A percentile compares a stretch with the other conserved stretches of the same genome.
Evolutionary conservation across 2,888 invertebrate species (phyloP).

Genomic region (Polymixis lichenea): DNA sequence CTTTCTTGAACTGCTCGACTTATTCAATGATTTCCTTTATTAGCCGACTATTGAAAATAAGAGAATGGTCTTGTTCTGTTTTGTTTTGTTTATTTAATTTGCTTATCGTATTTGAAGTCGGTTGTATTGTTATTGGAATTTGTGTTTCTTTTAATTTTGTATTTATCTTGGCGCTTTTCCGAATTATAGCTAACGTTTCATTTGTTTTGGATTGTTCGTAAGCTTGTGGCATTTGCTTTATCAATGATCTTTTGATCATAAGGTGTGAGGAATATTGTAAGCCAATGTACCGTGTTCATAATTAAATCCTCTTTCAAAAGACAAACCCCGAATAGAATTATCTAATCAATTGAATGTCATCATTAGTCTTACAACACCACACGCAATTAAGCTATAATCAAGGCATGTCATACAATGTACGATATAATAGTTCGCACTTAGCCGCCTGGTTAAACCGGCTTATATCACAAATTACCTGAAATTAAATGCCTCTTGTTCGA

Average conservation of each 20-base stretch:
- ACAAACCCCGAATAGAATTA: conserved; percentile 11
- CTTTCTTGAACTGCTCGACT: conserved; percentile 82
- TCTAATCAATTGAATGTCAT: conserved; percentile 25
- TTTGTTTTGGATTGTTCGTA: conserved; percentile 7
- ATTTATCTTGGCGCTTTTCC: conserved; percentile 21
- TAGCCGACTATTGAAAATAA: conserved; percentile 83
- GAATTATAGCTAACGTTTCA: background rate
- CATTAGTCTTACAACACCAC: conserved; percentile 27
- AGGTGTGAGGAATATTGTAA: background rate
- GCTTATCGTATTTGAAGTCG: conserved; percentile 62
- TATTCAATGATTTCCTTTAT: conserved; percentile 88
- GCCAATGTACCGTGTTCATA: background rate
- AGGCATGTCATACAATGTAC: conserved; percentile 20
- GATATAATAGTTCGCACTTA: conserved; percentile 46
- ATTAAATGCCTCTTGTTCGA: conserved; percentile 56
- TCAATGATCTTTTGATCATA: background rate
- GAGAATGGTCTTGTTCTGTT: conserved; percentile 76
- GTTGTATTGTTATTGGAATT: conserved; percentile 51
- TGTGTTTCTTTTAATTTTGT: conserved; percentile 35
- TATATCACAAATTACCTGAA: conserved; percentile 57
- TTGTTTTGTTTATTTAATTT: conserved; percentile 69
- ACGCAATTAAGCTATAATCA: conserved; percentile 42
- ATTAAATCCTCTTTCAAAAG: conserved; percentile 26
- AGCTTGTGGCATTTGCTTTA: background rate
- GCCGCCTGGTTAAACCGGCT: conserved; percentile 13